Evolutionary conservation across 2,113 vertebrate genomes (phyloP).

Genomic region (Paradoxurus hermaphroditus): DNA sequence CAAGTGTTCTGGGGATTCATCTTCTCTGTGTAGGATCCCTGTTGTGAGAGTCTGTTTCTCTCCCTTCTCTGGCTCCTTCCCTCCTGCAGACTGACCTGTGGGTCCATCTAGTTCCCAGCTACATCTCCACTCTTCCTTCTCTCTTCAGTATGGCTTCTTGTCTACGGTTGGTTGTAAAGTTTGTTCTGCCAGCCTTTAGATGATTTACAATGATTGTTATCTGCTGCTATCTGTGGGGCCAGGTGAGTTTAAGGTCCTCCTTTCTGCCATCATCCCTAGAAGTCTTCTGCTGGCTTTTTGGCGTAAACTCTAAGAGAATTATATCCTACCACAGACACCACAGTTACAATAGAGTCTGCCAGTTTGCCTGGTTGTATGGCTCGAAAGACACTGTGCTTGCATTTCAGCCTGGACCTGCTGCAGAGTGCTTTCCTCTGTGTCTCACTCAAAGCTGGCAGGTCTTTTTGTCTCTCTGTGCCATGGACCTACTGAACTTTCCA

Average conservation of each 20-base stretch:
- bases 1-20: neutral
- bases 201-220: neutral
- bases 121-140: neutral
- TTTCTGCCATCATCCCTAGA: neutral
- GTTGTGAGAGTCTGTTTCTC: neutral
- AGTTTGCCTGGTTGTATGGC: no score
- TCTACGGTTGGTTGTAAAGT: neutral
- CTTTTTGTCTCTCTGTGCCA: neutral
- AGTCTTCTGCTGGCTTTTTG: neutral
- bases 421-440: neutral
- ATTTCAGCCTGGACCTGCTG: neutral
- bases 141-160: neutral
- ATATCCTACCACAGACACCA: neutral
- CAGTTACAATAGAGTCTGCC: neutral
- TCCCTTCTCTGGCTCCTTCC: neutral
- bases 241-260: neutral
- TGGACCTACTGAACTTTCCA: neutral
- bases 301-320: neutral
- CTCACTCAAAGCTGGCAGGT: neutral
- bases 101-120: neutral
- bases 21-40: neutral
- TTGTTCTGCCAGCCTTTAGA: neutral
- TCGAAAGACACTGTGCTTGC: neutral
- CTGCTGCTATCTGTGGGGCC: neutral
- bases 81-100: neutral